Evolutionary conservation across 2,888 invertebrate species (phyloP), one percentile per base, ranked within the genome.

Genomic region (Sphaerophoria rueppellii): DNA sequence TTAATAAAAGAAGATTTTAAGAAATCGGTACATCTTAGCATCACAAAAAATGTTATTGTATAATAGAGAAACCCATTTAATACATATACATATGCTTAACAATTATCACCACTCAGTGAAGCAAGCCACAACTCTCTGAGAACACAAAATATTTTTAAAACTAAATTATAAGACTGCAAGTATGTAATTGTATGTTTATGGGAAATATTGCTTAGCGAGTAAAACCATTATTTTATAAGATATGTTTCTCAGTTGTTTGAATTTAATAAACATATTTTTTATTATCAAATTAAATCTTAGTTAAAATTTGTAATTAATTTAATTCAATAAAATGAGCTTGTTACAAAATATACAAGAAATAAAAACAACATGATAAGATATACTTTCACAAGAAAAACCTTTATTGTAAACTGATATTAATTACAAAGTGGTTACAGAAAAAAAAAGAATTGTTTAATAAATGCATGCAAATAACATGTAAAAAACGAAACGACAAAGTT

Each of bases 91-190:
- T 24, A 24, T 2, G 2, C 24, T 24, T 24, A 24, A 24, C 24
- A 24, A 24, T 24, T 24, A 24, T 32, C 52, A 67, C 75, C 75
- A 75, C 65, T 32, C 71, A 37, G 55, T 57, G 48, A 32, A 55
- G n/a, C 48, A 14, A 37, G 61, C 14, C 14, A 43, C 14, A 58
- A 5, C 0, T 37, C 70, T 65, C 70, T 73, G 55, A 58, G 58
- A 52, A 50, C 72, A 69, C 43, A 65, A 34, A 24, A 70, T 83
- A 83, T 76, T 83, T 83, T 79, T 80, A 50, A 80, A 83, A 83
- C 80, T 83, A 83, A 80, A 83, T 83, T 52, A 83, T 83, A 83
- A 83, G 83, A 83, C 83, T 83, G 83, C 83, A 83, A 83, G 69
- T 76, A 80, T 80, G 75, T 35, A 50, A 55, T 34, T 1, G 32